A percentile compares a stretch with the other conserved stretches of the same genome.
Evolutionary conservation across 2,797 vertebrate genomes (phyloP).

Genomic region (Pempheris klunzingeri): DNA sequence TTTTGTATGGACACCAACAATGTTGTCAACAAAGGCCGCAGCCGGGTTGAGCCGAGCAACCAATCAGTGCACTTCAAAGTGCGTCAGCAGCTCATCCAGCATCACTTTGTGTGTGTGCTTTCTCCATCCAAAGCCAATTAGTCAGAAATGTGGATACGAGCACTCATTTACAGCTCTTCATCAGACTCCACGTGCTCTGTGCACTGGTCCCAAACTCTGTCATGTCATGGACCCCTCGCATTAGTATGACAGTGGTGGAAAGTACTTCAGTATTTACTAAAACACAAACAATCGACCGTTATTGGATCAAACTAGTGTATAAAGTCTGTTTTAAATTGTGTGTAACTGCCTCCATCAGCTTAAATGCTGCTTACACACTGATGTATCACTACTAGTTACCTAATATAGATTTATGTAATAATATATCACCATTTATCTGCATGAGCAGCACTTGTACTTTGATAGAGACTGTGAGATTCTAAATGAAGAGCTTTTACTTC

Average conservation of each 20-base stretch:
- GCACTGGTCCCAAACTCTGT: background rate
- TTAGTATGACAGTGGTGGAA: background rate
- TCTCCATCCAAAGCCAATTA: constrained; percentile 60
- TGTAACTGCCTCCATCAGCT: too few species aligned
- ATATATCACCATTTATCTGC: too few species aligned
- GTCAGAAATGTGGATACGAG: constrained; percentile 55
- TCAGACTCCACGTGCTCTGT: constrained; percentile 59
- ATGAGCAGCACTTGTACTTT: too few species aligned
- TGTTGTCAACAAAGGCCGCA: constrained; percentile 51
- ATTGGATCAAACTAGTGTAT: too few species aligned
- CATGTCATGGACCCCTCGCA: background rate
- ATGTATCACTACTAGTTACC: too few species aligned
- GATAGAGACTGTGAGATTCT: too few species aligned
- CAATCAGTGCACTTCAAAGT: constrained; percentile 35
- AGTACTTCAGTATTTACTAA: background rate
- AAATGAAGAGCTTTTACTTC: too few species aligned
- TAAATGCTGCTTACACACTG: too few species aligned
- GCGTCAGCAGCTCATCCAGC: constrained; percentile 49
- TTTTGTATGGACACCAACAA: constrained; percentile 48
- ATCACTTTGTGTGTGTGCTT: constrained; percentile 36
- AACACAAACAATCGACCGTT: too few species aligned
- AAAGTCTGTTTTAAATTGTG: too few species aligned
- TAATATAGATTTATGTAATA: too few species aligned
- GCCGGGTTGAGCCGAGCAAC: constrained; percentile 37
- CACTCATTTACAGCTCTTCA: constrained; percentile 64